A percentile compares a stretch with the other conserved stretches of the same genome.
These are phyloP conservation scores for Hucho hucho DNA, from an alignment of 2,113 vertebrate species.

Conservation along the genomic window DNA sequence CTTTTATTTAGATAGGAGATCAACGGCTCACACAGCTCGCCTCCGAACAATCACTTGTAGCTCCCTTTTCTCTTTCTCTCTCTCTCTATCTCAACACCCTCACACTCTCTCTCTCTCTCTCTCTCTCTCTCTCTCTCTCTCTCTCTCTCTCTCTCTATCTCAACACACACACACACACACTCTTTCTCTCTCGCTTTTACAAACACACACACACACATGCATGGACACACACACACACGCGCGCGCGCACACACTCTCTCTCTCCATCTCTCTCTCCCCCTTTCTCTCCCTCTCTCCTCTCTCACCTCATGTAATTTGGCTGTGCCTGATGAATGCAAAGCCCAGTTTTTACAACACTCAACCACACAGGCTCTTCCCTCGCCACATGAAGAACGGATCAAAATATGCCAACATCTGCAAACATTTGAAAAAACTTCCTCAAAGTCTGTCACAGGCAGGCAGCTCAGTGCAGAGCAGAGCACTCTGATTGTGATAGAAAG, in stretches of 20 bases:
- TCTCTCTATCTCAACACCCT: too few species aligned
- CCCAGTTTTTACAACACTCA: slow-evolving; percentile 68
- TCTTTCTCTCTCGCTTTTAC: background rate
- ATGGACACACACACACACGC: too few species aligned
- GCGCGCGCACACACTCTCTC: too few species aligned
- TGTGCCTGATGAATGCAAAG: slow-evolving; percentile 64
- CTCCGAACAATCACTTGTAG: slow-evolving; percentile 62
- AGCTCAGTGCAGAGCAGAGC: slow-evolving; percentile 32
- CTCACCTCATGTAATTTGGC: slow-evolving; percentile 64
- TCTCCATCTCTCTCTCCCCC: slow-evolving; percentile 52
- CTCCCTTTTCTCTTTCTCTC: background rate
- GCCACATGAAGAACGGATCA: slow-evolving; percentile 69
- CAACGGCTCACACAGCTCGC: slow-evolving; percentile 63
- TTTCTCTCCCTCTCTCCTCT: slow-evolving; percentile 52
- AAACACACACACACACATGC: too few species aligned
- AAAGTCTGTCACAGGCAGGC: slow-evolving; percentile 52
- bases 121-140: background rate
- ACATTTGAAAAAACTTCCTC: slow-evolving; percentile 77
- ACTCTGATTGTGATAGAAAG: slow-evolving; percentile 56
- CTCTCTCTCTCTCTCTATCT: background rate
- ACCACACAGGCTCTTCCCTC: slow-evolving; percentile 65
- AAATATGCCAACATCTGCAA: slow-evolving; percentile 80
- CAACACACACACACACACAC: background rate
- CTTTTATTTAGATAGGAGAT: slow-evolving; percentile 59
- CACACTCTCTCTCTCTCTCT: background rate